These are phyloP conservation scores for Myocastor coypus DNA, from an alignment of 2,113 vertebrate genomes.

Conservation along the genomic window DNA sequence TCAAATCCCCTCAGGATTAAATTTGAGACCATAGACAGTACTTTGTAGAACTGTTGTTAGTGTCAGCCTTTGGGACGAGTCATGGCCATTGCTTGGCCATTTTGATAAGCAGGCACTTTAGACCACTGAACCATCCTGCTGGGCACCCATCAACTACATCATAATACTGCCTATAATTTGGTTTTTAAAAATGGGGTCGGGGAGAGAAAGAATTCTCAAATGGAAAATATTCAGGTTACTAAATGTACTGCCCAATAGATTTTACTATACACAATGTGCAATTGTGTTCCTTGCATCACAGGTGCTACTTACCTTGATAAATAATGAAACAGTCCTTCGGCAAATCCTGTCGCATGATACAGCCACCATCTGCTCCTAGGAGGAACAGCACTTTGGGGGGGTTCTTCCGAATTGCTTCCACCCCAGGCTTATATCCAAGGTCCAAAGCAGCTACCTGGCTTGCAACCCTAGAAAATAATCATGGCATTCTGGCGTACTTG, in stretches of 20 bases:
- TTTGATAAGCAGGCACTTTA: no score
- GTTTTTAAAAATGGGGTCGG: not conserved
- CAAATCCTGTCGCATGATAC: slow-evolving; percentile 95
- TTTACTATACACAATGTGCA: not conserved
- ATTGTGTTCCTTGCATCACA: slow-evolving; percentile 58
- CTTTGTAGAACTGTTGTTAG: no score
- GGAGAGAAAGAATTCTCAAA: not conserved
- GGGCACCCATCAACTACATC: no score
- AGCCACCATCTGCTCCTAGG: slow-evolving; percentile 95
- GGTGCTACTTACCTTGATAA: slow-evolving; percentile 93
- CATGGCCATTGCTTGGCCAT: no score
- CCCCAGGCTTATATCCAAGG: slow-evolving; percentile 97
- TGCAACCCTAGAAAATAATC: slow-evolving; percentile 91
- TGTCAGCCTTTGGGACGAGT: no score
- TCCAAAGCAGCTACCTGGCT: slow-evolving; percentile 98
- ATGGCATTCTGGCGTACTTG: slow-evolving; percentile 21
- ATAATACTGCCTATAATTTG: not conserved
- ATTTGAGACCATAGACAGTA: no score
- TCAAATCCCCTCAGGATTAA: no score
- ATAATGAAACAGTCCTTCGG: slow-evolving; percentile 94
- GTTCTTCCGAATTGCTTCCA: slow-evolving; percentile 93
- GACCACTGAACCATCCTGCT: no score
- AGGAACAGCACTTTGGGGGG: slow-evolving; percentile 96
- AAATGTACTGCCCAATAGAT: not conserved
- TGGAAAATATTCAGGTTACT: slow-evolving; percentile 29